phyloP scores from a whole-genome alignment of 1,140 invertebrate genomes.

The Bicyclus anynana region DNA sequence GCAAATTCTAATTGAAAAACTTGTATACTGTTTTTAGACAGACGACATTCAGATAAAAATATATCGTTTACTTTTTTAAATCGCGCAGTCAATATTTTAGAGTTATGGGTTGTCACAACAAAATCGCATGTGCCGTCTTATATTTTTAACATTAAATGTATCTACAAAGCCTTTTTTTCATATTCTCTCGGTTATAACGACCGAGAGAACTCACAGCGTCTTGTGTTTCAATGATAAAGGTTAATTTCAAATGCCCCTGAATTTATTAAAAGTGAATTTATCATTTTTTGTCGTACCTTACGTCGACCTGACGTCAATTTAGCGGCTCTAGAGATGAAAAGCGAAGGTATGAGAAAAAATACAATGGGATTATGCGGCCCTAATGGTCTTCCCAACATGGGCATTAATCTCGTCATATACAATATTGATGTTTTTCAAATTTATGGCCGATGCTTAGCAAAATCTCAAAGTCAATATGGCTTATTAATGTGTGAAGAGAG shows the following conservation, averaged over 20 bases:
- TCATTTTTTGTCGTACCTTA: constrained; percentile 34
- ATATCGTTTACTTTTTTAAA: neutral
- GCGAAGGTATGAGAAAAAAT: constrained; percentile 58
- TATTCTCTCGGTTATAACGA: neutral
- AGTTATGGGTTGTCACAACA: neutral
- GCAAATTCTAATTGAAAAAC: too few species aligned
- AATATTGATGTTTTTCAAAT: constrained; percentile 73
- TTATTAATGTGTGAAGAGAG: constrained; percentile 73
- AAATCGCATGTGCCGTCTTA: neutral
- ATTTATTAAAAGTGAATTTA: constrained; percentile 32
- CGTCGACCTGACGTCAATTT: constrained; percentile 50
- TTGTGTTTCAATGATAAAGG: constrained; percentile 10
- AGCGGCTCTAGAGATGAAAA: constrained; percentile 44
- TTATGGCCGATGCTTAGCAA: constrained; percentile 58
- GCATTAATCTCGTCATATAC: constrained; percentile 75
- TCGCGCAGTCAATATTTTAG: neutral
- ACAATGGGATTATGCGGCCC: constrained; percentile 70
- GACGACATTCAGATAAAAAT: neutral
- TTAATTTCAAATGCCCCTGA: constrained; percentile 23
- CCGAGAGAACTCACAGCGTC: neutral
- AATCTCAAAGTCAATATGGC: constrained; percentile 65
- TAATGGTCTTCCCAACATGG: constrained; percentile 71
- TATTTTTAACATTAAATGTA: neutral
- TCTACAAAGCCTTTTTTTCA: neutral
- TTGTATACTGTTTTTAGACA: too few species aligned